Evolutionary conservation across 2,888 invertebrate species (phyloP).

Genomic region (Lacanobia wlatinum): DNA sequence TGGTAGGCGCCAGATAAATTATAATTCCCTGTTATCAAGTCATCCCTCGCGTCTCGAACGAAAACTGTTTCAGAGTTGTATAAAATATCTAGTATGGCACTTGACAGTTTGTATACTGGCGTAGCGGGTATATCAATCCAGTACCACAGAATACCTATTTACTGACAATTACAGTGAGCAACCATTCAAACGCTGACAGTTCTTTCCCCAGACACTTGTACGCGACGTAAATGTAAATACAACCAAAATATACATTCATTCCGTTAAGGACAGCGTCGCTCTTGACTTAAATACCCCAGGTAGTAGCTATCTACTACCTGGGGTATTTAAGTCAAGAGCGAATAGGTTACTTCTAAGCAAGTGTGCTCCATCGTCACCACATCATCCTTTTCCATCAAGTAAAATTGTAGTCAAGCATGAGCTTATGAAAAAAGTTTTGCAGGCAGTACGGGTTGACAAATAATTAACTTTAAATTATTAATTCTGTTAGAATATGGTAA

Average conservation of each 20-base stretch:
- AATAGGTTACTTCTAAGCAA: too few relatives aligned
- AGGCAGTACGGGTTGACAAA: too few relatives aligned
- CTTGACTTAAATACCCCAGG: too few relatives aligned
- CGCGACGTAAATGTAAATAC: conserved; percentile 83
- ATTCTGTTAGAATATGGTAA: too few relatives aligned
- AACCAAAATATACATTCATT: conserved; percentile 89
- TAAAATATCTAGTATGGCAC: conserved; percentile 87
- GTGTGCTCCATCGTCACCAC: too few relatives aligned
- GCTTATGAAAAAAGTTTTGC: too few relatives aligned
- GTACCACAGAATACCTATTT: conserved; percentile 86
- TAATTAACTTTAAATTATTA: too few relatives aligned
- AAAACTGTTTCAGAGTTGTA: conserved; percentile 75
- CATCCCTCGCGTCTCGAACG: conserved; percentile 70
- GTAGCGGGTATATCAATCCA: conserved; percentile 74
- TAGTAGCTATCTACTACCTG: too few relatives aligned
- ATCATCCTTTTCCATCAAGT: too few relatives aligned
- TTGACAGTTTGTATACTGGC: conserved; percentile 77
- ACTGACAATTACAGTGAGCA: conserved; percentile 88
- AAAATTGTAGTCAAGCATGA: too few relatives aligned
- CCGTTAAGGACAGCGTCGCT: conserved; percentile 80
- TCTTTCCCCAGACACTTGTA: conserved; percentile 75
- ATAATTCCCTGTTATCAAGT: conserved; percentile 82
- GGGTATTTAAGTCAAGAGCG: too few relatives aligned
- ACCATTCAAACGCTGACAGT: conserved; percentile 84
- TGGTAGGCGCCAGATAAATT: too few relatives aligned